phyloP scores from a whole-genome alignment of 2,888 invertebrate species.

The Nymphalis c-album region DNA sequence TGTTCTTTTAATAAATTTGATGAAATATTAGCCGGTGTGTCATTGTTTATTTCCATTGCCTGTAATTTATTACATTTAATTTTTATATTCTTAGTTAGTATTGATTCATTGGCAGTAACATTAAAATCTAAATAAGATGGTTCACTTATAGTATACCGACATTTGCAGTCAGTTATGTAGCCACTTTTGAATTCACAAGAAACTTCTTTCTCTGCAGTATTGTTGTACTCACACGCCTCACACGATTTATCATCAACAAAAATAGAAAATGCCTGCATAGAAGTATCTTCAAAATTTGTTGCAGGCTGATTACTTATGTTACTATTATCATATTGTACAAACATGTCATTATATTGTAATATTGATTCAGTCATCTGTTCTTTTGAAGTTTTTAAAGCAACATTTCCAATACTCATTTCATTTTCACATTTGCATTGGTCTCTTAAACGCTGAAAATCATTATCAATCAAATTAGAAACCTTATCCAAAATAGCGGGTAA shows the following conservation, averaged over 20 bases:
- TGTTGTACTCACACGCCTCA: slow-evolving; percentile 42
- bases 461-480: slow-evolving; percentile 64
- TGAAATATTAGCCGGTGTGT: background rate
- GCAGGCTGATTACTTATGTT: background rate
- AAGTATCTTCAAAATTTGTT: slow-evolving; percentile 9
- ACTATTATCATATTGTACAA: slow-evolving; percentile 17
- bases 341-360: slow-evolving; percentile 11
- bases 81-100: slow-evolving; percentile 3
- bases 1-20: slow-evolving; percentile 3
- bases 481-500: slow-evolving; percentile 59
- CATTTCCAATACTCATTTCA: slow-evolving; percentile 5
- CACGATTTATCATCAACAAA: slow-evolving; percentile 49
- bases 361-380: slow-evolving; percentile 20
- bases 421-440: slow-evolving; percentile 22
- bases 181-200: slow-evolving; percentile 40
- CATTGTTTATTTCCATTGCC: background rate
- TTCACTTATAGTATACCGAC: slow-evolving; percentile 29
- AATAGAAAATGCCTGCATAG: slow-evolving; percentile 12
- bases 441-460: slow-evolving; percentile 68
- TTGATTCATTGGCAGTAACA: slow-evolving; percentile 14
- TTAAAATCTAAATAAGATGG: slow-evolving; percentile 22
- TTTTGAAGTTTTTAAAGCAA: slow-evolving; percentile 9
- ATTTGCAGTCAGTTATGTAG: slow-evolving; percentile 43
- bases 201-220: slow-evolving; percentile 40
- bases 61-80: background rate